Percentiles rank a stretch among this genome's conserved stretches.
phyloP scores from a whole-genome alignment of 2,888 invertebrate species.

The Drosophila affinis region DNA sequence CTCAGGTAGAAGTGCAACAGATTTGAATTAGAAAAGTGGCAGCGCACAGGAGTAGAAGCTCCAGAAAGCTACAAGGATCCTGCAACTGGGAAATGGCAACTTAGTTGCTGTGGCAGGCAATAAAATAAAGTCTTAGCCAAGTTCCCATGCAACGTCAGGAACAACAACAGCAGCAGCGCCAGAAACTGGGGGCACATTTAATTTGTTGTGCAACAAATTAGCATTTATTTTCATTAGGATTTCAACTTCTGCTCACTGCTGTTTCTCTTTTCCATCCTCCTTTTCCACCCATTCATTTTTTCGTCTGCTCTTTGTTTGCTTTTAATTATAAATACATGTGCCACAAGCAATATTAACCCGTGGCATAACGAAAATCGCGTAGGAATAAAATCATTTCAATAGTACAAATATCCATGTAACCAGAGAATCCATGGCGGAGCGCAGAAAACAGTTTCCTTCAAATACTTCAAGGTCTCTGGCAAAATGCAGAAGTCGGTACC shows the following conservation, averaged over 20 bases:
- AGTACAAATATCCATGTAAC: too few species aligned
- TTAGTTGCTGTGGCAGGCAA: slow-evolving; percentile 68
- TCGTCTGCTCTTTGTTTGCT: slow-evolving; percentile 52
- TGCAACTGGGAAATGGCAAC: slow-evolving; percentile 48
- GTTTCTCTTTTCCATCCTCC: neutral
- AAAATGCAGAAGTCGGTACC: too few species aligned
- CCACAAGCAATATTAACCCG: slow-evolving; percentile 20
- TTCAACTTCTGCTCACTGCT: slow-evolving; percentile 44
- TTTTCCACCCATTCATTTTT: slow-evolving; percentile 17
- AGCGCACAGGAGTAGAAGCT: neutral
- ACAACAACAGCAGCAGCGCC: neutral
- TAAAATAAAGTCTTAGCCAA: slow-evolving; percentile 73
- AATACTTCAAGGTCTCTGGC: too few species aligned
- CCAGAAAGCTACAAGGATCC: slow-evolving; percentile 30
- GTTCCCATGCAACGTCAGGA: slow-evolving; percentile 6
- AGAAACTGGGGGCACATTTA: slow-evolving; percentile 69
- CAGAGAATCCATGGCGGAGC: too few species aligned
- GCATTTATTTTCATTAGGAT: slow-evolving; percentile 81
- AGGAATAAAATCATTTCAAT: too few species aligned
- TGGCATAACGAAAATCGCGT: too few species aligned
- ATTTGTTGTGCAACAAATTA: slow-evolving; percentile 83
- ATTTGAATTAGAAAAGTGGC: slow-evolving; percentile 53
- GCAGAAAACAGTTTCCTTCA: too few species aligned
- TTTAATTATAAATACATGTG: slow-evolving; percentile 57
- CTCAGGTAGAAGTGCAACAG: slow-evolving; percentile 55